Base-by-base conservation (phyloP, 2,113 vertebrate genomes). In the Scartelaos histophorus region DNA sequence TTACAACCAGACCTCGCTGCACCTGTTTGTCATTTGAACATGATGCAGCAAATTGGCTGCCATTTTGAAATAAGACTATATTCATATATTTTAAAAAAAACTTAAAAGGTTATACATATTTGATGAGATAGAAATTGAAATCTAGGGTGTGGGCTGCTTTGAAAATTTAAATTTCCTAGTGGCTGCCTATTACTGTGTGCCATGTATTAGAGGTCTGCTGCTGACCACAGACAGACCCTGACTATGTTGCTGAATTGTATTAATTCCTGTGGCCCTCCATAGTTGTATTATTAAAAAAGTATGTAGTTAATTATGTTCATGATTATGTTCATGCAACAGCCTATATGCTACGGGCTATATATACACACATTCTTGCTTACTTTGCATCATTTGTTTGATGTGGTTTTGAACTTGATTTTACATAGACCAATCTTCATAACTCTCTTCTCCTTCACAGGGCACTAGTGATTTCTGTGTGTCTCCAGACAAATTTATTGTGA, bases 391-490 rank as follows among this genome's bases (percentile, higher is more conserved):
- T 53, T 17, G 22, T 21, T 56, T n/a, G 7, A n/a, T 24, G 19
- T 22, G 21, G 24, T 57, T 2, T 61, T 29, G 13, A 12, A 29
- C 24, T 60, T 29, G 13, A 58, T 58, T 58, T 5, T 25, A 22
- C 56, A 25, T 7, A 13, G 22, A 15, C 22, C 21, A 24, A 34
- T 76, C 69, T 43, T 43, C 35, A 74, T 82, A 53, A 82, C 54
- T 71, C 81, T 54, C 65, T 76, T 19, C n/a, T 51, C 7, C 12
- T 86, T 47, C 56, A 15, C 90, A 99, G 98, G 96, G 95, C 76
- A 94, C 94, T 88, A 97, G 97, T 7, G 98, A 99, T 86, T 98
- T 99, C 89, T 99, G 98, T 0, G 93, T 95, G 46, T 94, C 96
- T 73, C 97, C 98, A 0, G 95, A 98, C 85, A 93, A 95, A 85